Evolutionary conservation across 2,888 invertebrate genomes (phyloP), one percentile per base, ranked within the genome.

Genomic region (Sminthurides aquaticus): DNA sequence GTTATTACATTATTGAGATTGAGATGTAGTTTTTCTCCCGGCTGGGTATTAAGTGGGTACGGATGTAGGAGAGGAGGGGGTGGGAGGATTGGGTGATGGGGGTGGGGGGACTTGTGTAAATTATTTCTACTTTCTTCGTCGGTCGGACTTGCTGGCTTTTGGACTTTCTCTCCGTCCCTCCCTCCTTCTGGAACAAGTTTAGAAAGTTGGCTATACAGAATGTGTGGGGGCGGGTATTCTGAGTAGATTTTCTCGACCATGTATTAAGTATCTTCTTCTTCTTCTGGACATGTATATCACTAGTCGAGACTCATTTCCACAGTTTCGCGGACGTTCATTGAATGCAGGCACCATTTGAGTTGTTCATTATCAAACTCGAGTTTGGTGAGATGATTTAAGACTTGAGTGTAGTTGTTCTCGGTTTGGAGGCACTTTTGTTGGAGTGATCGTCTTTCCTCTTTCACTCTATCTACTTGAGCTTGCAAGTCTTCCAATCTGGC

Each of bases 401-500:
- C 20, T 43, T 67, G 67, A 18, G 64, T 57, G 18, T 67, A 60
- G 49, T 65, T 65, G 15, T 48, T 57, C 49, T 72, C 72, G 49
- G 69, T 52, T 22, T 48, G 28, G 52, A 67, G 64, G 52, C 63
- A 68, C 29, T 61, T 61, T 57, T 69, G 66, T 15, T 71, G 68
- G 52, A 74, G 60, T 25, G 60, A 62, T 28, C 67, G 49, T 58
- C 72, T 74, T 55, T 74, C 74, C 8, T 61, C 64, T 20, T 70
- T 60, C 18, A 66, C 67, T 59, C 71, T 74, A 48, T 64, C 69
- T 49, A 74, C 49, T 56, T 74, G 74, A 22, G 74, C 74, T 55
- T 71, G 69, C 52, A 74, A 64, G 60, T 72, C 74, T 61, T 74
- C 74, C 18, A 72, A 67, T 63, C 66, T 71, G 43, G 70, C 71